A percentile compares a stretch with the other conserved stretches of the same genome.
Evolutionary conservation across 2,113 vertebrate genomes (phyloP).

Genomic region (Melanerpes aurifrons): DNA sequence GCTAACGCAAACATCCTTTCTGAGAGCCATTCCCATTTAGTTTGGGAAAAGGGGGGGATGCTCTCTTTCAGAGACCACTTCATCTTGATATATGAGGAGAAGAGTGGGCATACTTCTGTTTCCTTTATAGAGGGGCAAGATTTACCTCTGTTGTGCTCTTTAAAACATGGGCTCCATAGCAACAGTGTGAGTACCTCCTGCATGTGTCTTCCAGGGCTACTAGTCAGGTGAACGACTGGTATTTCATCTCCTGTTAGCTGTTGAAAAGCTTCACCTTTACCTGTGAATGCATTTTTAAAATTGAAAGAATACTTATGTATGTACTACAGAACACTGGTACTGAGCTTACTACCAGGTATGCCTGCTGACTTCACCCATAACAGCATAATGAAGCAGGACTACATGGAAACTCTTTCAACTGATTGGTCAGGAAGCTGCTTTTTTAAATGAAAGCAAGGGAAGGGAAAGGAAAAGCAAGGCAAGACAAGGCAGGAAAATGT

Average conservation of each 20-base stretch:
- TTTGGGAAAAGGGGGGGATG: not conserved
- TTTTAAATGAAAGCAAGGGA: not conserved
- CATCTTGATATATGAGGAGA: not conserved
- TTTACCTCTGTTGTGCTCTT: not conserved
- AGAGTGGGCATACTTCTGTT: not conserved
- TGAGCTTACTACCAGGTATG: not conserved
- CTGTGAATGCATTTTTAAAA: not conserved
- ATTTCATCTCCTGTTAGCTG: not conserved
- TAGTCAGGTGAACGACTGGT: not conserved
- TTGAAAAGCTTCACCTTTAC: not conserved
- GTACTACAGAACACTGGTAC: not conserved
- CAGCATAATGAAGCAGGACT: not conserved
- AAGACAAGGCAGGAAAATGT: not conserved
- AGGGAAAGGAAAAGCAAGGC: not conserved
- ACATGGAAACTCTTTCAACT: not conserved
- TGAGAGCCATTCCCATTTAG: not conserved
- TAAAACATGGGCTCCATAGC: not conserved
- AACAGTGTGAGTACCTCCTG: not conserved
- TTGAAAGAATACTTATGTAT: not conserved
- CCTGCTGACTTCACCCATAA: not conserved
- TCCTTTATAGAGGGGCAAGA: not conserved
- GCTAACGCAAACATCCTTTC: not conserved
- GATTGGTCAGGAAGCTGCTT: not conserved
- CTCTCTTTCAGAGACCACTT: not conserved
- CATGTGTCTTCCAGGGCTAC: not conserved